These are phyloP conservation scores for Lepisosteus oculatus DNA, from an alignment of 2,113 vertebrate genomes.

Conservation along the genomic window DNA sequence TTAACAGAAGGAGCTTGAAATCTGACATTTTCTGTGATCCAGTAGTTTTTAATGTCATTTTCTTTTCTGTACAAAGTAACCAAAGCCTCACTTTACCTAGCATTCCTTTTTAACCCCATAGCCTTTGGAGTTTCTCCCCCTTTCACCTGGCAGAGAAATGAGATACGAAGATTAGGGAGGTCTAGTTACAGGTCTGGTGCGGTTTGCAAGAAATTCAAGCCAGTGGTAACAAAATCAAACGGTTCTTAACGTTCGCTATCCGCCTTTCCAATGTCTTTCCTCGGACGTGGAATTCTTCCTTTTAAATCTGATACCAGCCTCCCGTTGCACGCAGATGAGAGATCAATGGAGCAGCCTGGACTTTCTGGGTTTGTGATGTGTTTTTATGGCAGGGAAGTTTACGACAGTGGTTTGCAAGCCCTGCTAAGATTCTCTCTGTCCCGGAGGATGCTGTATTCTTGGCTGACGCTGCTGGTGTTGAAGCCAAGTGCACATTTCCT, in stretches of 20 bases:
- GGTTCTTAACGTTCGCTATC: not conserved
- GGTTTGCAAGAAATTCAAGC: not conserved
- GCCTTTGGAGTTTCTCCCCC: not conserved
- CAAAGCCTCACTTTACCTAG: not conserved
- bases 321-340: not conserved
- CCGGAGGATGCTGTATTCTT: too few relatives aligned
- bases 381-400: too few relatives aligned
- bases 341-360: too few relatives aligned
- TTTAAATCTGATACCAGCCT: not conserved
- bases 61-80: not conserved
- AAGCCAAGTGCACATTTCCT: too few relatives aligned
- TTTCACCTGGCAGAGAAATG: not conserved
- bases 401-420: too few relatives aligned
- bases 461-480: too few relatives aligned
- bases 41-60: too few relatives aligned
- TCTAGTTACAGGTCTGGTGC: not conserved
- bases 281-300: not conserved
- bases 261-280: not conserved
- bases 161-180: not conserved
- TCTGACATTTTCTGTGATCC: too few relatives aligned
- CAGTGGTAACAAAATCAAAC: not conserved
- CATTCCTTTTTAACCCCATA: conserved; percentile 1
- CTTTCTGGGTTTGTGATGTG: too few relatives aligned
- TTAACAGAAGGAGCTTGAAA: too few relatives aligned
- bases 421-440: too few relatives aligned